phyloP scores from a whole-genome alignment of 2,888 invertebrate genomes.

The Perizoma flavofasciatum region DNA sequence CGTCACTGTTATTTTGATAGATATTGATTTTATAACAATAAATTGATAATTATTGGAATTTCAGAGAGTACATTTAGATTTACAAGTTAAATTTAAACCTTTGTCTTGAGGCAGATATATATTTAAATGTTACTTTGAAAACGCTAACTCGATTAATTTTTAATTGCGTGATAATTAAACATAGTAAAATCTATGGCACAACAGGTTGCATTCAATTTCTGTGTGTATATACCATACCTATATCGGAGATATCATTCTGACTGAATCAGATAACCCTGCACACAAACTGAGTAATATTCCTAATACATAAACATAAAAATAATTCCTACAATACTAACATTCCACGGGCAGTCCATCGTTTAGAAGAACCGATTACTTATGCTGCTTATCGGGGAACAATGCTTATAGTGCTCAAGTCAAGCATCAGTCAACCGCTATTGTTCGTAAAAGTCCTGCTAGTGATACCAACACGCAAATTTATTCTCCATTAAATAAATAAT shows the following conservation, averaged over 20 bases:
- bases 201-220: no score
- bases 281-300: no score
- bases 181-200: no score
- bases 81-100: neutral
- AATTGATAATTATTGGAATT: slow-evolving; percentile 34
- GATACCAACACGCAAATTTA: slow-evolving; percentile 40
- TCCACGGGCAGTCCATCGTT: slow-evolving; percentile 59
- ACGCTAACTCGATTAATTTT: no score
- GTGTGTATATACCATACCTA: no score
- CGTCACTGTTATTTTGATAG: slow-evolving; percentile 40
- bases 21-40: slow-evolving; percentile 37
- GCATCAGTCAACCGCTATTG: slow-evolving; percentile 61
- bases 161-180: no score
- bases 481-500: slow-evolving; percentile 26
- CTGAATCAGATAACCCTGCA: neutral
- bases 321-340: slow-evolving; percentile 55
- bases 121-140: no score
- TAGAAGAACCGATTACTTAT: slow-evolving; percentile 67
- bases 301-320: slow-evolving; percentile 22
- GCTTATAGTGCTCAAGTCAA: slow-evolving; percentile 50
- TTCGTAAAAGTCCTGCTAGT: slow-evolving; percentile 38
- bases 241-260: no score
- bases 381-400: slow-evolving; percentile 72
- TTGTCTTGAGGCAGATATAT: neutral
- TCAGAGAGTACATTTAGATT: slow-evolving; percentile 20